These are phyloP conservation scores for Patella depressa DNA, from an alignment of 2,888 invertebrate species.

Conservation along the genomic window DNA sequence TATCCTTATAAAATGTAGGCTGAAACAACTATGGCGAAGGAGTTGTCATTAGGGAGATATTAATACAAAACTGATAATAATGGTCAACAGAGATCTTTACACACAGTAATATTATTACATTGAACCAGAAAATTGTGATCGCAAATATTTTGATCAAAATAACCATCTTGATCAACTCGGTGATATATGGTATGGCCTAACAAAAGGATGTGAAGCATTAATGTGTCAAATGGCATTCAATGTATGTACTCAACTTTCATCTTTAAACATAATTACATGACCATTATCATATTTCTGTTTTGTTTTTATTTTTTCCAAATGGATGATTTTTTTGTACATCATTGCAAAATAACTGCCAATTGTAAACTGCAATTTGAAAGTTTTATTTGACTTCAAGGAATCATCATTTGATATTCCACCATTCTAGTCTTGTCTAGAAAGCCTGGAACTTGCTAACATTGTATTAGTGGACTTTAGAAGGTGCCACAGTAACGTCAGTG, in stretches of 20 bases:
- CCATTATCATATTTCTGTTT: slow-evolving; percentile 12
- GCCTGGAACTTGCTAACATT: slow-evolving; percentile 15
- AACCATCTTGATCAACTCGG: too few relatives aligned
- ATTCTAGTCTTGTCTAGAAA: slow-evolving; percentile 8
- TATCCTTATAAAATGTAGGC: slow-evolving; percentile 3
- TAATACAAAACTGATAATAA: slow-evolving; percentile 2
- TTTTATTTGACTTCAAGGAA: slow-evolving; percentile 23
- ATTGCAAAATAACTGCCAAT: slow-evolving; percentile 22
- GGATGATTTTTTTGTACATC: slow-evolving; percentile 27
- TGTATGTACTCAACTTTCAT: slow-evolving; percentile 12
- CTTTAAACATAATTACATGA: slow-evolving; percentile 3
- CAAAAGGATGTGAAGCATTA: slow-evolving; percentile 10
- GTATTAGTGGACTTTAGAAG: slow-evolving; percentile 18
- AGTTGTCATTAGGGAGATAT: slow-evolving; percentile 8
- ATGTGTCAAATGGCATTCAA: slow-evolving; percentile 4
- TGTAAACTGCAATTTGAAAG: slow-evolving; percentile 25
- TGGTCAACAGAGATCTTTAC: background rate
- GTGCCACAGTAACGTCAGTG: slow-evolving; percentile 29
- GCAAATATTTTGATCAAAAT: too few relatives aligned
- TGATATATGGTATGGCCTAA: background rate
- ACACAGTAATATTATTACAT: too few relatives aligned
- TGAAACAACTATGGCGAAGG: background rate
- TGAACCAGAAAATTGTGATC: too few relatives aligned
- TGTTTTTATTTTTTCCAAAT: slow-evolving; percentile 17
- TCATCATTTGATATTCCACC: slow-evolving; percentile 1